Conservation (phyloP, 1,140 invertebrate species). For the Drosophila repleta region DNA sequence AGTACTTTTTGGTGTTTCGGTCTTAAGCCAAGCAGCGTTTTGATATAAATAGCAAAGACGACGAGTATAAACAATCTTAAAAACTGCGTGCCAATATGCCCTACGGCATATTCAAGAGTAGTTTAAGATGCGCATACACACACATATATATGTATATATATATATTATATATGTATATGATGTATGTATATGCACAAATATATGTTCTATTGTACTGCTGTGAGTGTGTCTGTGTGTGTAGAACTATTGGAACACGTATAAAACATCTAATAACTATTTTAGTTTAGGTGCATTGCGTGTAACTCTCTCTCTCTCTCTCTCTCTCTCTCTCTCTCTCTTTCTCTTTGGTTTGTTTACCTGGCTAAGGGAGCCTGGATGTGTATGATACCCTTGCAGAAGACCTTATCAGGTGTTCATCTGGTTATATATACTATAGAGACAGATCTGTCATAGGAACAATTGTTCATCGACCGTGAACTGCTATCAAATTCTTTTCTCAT, state of each 20-base stretch:
- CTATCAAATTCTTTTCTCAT: not conserved
- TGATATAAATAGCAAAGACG: conserved; percentile 75
- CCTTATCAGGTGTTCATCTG: not conserved
- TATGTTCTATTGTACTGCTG: not conserved
- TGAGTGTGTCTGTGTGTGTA: conserved; percentile 37
- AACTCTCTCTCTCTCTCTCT: conserved; percentile 1
- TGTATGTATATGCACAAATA: too few relatives aligned
- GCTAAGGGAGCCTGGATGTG: conserved; percentile 55
- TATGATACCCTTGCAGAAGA: conserved; percentile 18
- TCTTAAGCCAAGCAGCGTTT: conserved; percentile 38
- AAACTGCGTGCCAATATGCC: conserved; percentile 65
- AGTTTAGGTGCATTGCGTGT: conserved; percentile 36
- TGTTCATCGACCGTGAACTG: not conserved
- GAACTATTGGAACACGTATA: conserved; percentile 78
- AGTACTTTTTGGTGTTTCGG: conserved; percentile 15
- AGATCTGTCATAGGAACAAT: not conserved
- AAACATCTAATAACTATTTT: conserved; percentile 75
- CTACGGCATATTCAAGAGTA: conserved; percentile 64
- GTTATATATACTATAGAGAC: not conserved
- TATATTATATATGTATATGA: too few relatives aligned
- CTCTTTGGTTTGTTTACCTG: conserved; percentile 44
- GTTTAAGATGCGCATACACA: conserved; percentile 12
- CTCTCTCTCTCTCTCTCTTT: too few relatives aligned
- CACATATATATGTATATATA: too few relatives aligned
- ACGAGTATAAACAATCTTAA: conserved; percentile 79